Evolutionary conservation across 2,113 vertebrate species (phyloP).

Genomic region (Epinephelus lanceolatus): DNA sequence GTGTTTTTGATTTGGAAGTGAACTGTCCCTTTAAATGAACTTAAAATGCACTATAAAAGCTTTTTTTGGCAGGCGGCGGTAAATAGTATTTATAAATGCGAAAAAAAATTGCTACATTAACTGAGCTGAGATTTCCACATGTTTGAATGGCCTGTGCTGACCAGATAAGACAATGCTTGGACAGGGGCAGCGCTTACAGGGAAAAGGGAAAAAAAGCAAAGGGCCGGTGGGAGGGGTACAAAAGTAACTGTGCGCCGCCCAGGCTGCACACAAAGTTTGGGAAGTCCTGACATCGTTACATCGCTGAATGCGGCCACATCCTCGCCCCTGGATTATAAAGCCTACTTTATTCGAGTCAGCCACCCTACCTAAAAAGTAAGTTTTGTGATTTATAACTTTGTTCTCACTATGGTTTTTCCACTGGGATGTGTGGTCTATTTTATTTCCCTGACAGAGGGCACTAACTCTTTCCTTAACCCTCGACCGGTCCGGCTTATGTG

Average conservation of each 20-base stretch:
- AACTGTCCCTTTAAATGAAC: too few species aligned
- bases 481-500: background rate
- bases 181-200: background rate
- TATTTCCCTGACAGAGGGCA: conserved; percentile 13
- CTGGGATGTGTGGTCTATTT: background rate
- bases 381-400: conserved; percentile 6
- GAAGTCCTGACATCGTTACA: conserved; percentile 57
- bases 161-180: background rate
- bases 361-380: conserved; percentile 54
- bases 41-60: too few species aligned
- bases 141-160: background rate
- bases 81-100: too few species aligned
- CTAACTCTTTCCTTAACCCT: background rate
- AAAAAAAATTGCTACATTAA: too few species aligned
- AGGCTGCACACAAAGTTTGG: conserved; percentile 68
- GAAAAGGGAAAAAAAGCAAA: background rate
- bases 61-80: too few species aligned
- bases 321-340: conserved; percentile 69
- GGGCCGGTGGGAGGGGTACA: conserved; percentile 64
- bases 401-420: background rate
- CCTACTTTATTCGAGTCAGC: background rate
- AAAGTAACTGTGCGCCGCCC: conserved; percentile 62
- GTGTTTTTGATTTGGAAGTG: too few species aligned
- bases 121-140: background rate
- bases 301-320: conserved; percentile 46